Percentiles rank a stretch among this genome's conserved stretches.
Conservation (phyloP, 2,113 vertebrate genomes). For the Procapra przewalskii region DNA sequence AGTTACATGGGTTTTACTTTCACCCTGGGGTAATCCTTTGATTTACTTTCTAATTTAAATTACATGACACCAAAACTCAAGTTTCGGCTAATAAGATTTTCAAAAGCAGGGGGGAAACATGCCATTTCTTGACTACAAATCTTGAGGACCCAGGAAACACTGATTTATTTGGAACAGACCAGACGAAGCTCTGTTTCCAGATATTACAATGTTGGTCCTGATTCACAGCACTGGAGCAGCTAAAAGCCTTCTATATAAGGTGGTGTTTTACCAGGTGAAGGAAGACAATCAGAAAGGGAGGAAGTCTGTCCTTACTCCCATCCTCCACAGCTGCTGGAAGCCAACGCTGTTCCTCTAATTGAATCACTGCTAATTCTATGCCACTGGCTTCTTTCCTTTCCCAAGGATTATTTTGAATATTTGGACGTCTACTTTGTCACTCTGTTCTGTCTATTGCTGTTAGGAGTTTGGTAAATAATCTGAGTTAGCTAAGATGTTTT, state of each 20-base stretch:
- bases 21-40: not conserved
- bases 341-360: not conserved
- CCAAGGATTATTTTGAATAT: constrained; percentile 30
- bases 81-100: not conserved
- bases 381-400: not conserved
- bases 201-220: not conserved
- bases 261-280: not conserved
- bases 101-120: not conserved
- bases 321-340: not conserved
- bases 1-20: not conserved
- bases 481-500: constrained; percentile 12
- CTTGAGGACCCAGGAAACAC: not conserved
- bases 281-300: constrained; percentile 38
- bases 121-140: not conserved
- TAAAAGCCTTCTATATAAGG: not conserved
- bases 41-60: not conserved
- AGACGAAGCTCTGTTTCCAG: not conserved
- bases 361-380: not conserved
- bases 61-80: constrained; percentile 20
- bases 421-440: not conserved
- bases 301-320: constrained; percentile 5
- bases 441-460: not conserved
- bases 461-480: not conserved
- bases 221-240: not conserved
- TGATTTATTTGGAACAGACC: not conserved